A percentile compares a stretch with the other conserved stretches of the same genome.
phyloP scores from a whole-genome alignment of 2,888 invertebrate genomes.

The Alcis repandata region DNA sequence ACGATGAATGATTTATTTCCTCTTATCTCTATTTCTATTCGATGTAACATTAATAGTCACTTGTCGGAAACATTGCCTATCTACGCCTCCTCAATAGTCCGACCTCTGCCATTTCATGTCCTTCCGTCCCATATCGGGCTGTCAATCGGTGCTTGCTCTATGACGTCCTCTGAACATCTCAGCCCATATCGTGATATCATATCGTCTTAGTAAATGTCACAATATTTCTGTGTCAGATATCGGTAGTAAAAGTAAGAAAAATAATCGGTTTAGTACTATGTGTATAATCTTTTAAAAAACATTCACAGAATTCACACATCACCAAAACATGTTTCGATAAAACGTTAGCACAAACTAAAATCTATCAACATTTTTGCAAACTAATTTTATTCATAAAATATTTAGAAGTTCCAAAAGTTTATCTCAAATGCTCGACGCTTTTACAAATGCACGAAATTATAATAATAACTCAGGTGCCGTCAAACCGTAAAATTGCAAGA shows the following conservation, averaged over 20 bases:
- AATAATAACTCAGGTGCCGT: constrained; percentile 17
- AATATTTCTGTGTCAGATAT: background rate
- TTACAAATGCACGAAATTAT: constrained; percentile 24
- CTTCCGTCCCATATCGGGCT: constrained; percentile 15
- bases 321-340: too few relatives aligned
- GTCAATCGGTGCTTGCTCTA: constrained; percentile 16
- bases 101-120: constrained; percentile 8
- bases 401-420: constrained; percentile 5
- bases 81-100: constrained; percentile 2
- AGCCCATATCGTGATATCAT: background rate
- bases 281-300: too few relatives aligned
- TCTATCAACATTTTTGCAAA: background rate
- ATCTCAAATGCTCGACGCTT: constrained; percentile 21
- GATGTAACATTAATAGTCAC: background rate
- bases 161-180: background rate
- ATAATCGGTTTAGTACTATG: too few relatives aligned
- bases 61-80: constrained; percentile 10
- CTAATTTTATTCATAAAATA: background rate
- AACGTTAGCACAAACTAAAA: background rate
- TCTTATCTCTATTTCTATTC: background rate
- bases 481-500: constrained; percentile 23
- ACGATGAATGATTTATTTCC: background rate
- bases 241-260: too few relatives aligned
- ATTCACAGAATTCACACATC: too few relatives aligned
- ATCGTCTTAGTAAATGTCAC: background rate